phyloP scores from a whole-genome alignment of 2,888 invertebrate species.

The Tetheella fluctuosa region DNA sequence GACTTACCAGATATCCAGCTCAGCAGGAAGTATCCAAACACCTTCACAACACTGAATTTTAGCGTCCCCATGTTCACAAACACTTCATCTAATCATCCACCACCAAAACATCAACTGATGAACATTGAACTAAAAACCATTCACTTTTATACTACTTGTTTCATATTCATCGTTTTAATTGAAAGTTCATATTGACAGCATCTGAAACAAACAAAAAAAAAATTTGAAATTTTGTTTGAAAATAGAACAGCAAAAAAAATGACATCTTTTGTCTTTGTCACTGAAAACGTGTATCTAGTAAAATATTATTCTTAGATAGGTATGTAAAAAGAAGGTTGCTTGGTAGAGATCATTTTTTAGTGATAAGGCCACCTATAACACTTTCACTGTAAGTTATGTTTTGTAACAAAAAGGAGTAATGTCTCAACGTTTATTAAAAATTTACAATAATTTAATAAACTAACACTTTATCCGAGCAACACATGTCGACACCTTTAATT shows the following conservation, averaged over 20 bases:
- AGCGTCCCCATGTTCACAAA: conserved; percentile 60
- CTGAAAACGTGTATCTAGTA: too few relatives aligned
- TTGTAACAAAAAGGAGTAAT: too few relatives aligned
- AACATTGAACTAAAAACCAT: background rate
- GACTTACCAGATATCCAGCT: conserved; percentile 70
- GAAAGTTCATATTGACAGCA: conserved; percentile 27
- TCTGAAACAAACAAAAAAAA: conserved; percentile 65
- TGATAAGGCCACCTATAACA: too few relatives aligned
- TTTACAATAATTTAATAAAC: background rate
- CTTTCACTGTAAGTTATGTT: too few relatives aligned
- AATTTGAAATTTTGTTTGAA: background rate
- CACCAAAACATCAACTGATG: conserved; percentile 25
- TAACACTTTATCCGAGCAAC: background rate
- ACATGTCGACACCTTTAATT: conserved; percentile 9
- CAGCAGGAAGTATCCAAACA: conserved; percentile 55
- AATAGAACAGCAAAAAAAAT: too few relatives aligned
- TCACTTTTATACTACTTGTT: background rate
- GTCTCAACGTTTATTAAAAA: background rate
- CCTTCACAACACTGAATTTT: conserved; percentile 42
- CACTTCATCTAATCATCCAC: conserved; percentile 29
- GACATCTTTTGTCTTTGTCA: too few relatives aligned
- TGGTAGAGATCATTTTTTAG: too few relatives aligned
- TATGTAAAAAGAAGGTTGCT: too few relatives aligned
- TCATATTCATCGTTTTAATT: background rate
- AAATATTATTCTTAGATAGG: too few relatives aligned